Conservation (phyloP, 2,888 invertebrate genomes). For the Nemurella pictetii region DNA sequence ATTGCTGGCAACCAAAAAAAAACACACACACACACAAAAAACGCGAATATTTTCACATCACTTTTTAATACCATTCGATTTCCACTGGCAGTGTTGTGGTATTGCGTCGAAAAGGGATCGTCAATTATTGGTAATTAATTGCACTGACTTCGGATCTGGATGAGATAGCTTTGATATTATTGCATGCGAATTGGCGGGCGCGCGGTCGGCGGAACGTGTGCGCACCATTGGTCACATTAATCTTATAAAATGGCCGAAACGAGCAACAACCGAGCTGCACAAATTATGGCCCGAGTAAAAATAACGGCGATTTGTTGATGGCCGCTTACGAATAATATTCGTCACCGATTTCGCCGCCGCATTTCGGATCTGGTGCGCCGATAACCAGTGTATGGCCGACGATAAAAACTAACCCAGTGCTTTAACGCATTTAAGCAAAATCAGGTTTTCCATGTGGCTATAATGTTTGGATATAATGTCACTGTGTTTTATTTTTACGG, state of each 20-base stretch:
- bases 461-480: neutral
- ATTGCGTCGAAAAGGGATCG: neutral
- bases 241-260: constrained; percentile 3
- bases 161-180: constrained; percentile 22
- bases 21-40: neutral
- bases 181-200: neutral
- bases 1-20: neutral
- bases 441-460: neutral
- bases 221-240: constrained; percentile 28
- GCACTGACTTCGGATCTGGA: constrained; percentile 18
- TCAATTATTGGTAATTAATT: constrained; percentile 24
- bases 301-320: constrained; percentile 24
- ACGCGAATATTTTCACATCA: neutral
- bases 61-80: neutral
- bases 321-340: constrained; percentile 1
- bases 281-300: constrained; percentile 13
- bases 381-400: too few relatives aligned
- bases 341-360: neutral
- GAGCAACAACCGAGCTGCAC: constrained; percentile 16
- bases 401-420: too few relatives aligned
- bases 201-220: constrained; percentile 5
- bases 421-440: neutral
- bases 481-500: neutral
- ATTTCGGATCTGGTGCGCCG: neutral
- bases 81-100: neutral